Base-by-base conservation (phyloP, 2,113 vertebrate species). In the Anhinga rufa region DNA sequence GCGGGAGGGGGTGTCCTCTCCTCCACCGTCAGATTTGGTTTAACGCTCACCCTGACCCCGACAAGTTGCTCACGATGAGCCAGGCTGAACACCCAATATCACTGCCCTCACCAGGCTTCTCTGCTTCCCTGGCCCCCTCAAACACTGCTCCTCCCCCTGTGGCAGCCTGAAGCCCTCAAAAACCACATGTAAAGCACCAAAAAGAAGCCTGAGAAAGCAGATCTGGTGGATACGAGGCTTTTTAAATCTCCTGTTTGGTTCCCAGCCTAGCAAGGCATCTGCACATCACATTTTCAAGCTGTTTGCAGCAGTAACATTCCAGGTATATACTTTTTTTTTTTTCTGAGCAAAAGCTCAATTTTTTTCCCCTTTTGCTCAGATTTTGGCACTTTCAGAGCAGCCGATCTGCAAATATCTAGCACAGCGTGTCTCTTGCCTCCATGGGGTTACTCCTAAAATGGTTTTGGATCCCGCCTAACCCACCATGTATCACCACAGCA, bases 1-100 rank as follows among this genome's bases (percentile, higher is more conserved):
- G 2, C 6, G 16, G 60, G 7, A 40, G 60, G 11, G 3, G 17
- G 24, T 24, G 12, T 10, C 55, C 31, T 55, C 62, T 17, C 31
- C 48, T 55, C 48, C 49, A 20, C 24, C 68, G 7, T 17, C 69
- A 57, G n/a, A 34, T 25, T 31, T 9, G 21, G n/a, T n/a, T 60
- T 32, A 66, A 71, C 12, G 4, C 2, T 0, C 0, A 2, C 24
- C 29, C 65, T 14, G 42, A 68, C 32, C 49, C 16, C 2, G 0
- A 31, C 49, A 17, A 31, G 49, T 5, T 1, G 0, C 36, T 71
- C 42, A 0, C 2, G 1, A n/a, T 0, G 3, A n/a, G 25, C 26
- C 1, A 6, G 24, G 11, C 21, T 19, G 66, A 46, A 36, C 6
- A 12, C 25, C 25, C 1, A 1, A 2, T 7, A 20, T 5, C 1